phyloP scores from a whole-genome alignment of 2,888 invertebrate species.

The Patella depressa region DNA sequence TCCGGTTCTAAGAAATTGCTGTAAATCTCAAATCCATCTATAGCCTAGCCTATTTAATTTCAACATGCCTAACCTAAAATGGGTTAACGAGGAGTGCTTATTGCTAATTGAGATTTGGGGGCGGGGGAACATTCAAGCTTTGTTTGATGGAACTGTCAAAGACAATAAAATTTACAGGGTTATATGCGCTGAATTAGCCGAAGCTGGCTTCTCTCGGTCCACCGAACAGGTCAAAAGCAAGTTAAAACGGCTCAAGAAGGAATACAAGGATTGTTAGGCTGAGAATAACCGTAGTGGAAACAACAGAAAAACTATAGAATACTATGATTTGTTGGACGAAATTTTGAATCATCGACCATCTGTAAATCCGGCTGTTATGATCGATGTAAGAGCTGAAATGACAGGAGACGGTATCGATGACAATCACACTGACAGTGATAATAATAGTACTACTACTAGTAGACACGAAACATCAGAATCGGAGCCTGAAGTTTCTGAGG shows the following conservation, averaged over 20 bases:
- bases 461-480: no score
- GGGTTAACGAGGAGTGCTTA: no score
- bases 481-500: constrained; percentile 1
- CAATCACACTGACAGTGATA: neutral
- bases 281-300: neutral
- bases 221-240: neutral
- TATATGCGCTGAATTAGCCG: neutral
- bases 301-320: neutral
- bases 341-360: neutral
- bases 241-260: neutral
- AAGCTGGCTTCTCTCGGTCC: neutral
- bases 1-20: no score
- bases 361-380: neutral
- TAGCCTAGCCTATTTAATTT: no score
- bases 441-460: no score
- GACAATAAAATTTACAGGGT: neutral
- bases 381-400: neutral
- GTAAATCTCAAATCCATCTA: no score
- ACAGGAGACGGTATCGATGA: neutral
- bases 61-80: no score
- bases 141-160: neutral
- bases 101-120: neutral
- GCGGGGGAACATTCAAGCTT: neutral
- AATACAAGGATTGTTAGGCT: neutral
- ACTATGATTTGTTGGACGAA: neutral